Evolutionary conservation across 1,140 invertebrate species (phyloP), one percentile per base, ranked within the genome.

Genomic region (Zaprionus nigranus): DNA sequence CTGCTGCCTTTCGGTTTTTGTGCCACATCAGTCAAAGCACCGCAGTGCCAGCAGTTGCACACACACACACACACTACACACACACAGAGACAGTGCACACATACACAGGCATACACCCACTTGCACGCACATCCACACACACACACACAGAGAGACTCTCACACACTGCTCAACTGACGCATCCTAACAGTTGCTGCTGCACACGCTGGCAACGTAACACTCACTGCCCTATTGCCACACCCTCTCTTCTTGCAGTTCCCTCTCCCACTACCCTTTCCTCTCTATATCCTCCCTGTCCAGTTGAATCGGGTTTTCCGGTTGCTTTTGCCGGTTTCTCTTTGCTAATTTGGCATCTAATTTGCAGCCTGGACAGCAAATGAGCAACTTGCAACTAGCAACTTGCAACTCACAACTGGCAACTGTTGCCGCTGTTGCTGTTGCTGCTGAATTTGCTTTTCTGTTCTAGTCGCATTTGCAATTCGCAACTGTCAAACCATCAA

Each of bases 281-380:
- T 20, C 20, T 12, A 13, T 22, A 6, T 34, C 11, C 15, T 20
- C 13, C 12, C 20, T 36, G 36, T 13, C 13, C 57, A 59, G 38
- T 6, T 59, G 34, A 36, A 28, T 15, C 2, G 20, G 36, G 53
- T 38, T 75, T 75, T 70, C 60, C 54, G 57, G 43, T 28, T 63
- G 58, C 59, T 81, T 69, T 66, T 79, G 84, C 81, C 84, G 68
- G 74, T 84, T 84, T 80, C 84, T 77, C 84, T 83, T 73, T 87
- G 83, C 83, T 87, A 87, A 87, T 87, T 87, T 87, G 82, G 74
- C 83, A 79, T 87, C 83, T 87, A 87, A 87, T 87, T 87, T 79
- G 63, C 61, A 78, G 63, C 70, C 66, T 71, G 81, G 80, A 75
- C 84, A 73, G 77, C 84, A 88, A 86, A 86, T 86, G 84, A 83